Evolutionary conservation across 2,797 vertebrate species (phyloP).

Genomic region (Alectoris magna): DNA sequence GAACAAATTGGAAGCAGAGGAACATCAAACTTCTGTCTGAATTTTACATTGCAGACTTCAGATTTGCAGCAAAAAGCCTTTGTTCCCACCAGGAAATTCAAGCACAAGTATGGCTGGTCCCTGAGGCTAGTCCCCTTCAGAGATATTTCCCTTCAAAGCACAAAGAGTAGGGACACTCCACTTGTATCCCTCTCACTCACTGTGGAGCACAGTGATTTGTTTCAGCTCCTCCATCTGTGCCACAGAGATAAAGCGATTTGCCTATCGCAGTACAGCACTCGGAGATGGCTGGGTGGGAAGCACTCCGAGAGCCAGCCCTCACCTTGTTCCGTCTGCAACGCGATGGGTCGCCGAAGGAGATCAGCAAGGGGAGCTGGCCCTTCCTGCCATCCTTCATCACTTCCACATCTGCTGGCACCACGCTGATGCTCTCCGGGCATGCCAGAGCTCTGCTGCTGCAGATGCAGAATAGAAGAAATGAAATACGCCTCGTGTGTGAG

Average conservation of each 20-base stretch:
- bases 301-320: neutral
- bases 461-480: conserved; percentile 28
- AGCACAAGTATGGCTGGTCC: neutral
- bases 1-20: neutral
- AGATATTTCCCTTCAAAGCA: neutral
- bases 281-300: neutral
- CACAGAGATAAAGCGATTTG: conserved; percentile 25
- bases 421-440: neutral
- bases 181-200: neutral
- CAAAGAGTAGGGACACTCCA: neutral
- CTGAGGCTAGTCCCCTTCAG: neutral
- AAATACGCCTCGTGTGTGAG: neutral
- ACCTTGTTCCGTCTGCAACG: conserved; percentile 11
- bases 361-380: neutral
- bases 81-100: neutral
- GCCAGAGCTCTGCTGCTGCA: neutral
- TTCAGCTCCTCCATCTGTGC: conserved; percentile 25
- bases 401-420: neutral
- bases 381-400: neutral
- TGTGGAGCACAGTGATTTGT: conserved; percentile 26
- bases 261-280: conserved; percentile 37
- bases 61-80: neutral
- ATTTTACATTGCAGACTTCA: neutral
- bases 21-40: neutral
- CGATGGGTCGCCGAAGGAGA: neutral